Evolutionary conservation across 1,140 invertebrate species (phyloP).

Genomic region (Drosophila suzukii): DNA sequence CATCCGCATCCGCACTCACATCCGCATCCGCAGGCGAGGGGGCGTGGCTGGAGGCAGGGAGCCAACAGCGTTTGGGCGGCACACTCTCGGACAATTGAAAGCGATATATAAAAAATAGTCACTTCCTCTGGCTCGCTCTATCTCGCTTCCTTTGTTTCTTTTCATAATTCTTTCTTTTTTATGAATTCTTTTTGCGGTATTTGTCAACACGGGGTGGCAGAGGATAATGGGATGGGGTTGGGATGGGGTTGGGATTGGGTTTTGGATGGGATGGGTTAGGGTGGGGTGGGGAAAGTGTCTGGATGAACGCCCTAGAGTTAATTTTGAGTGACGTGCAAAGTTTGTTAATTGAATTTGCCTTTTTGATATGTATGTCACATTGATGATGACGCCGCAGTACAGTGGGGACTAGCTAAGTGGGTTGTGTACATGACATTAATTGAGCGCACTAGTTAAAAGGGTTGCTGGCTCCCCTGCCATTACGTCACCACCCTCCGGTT

Average conservation of each 20-base stretch:
- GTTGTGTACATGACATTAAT: conserved; percentile 83
- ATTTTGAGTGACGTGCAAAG: conserved; percentile 82
- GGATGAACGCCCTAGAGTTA: conserved; percentile 73
- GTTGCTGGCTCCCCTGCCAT: conserved; percentile 20
- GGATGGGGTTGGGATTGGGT: neutral
- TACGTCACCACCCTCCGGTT: conserved; percentile 3
- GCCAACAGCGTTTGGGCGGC: conserved; percentile 58
- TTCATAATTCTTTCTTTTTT: conserved; percentile 51
- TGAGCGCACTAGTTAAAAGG: conserved; percentile 68
- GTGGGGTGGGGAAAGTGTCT: conserved; percentile 22
- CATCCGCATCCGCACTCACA: conserved; percentile 34
- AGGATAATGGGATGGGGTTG: neutral
- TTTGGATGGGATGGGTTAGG: neutral
- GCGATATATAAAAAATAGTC: conserved; percentile 70
- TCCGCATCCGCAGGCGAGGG: conserved; percentile 32
- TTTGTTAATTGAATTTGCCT: conserved; percentile 82
- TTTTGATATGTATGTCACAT: conserved; percentile 73
- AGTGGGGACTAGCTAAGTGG: conserved; percentile 79
- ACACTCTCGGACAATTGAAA: conserved; percentile 77
- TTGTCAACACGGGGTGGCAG: conserved; percentile 51
- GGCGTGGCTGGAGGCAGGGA: conserved; percentile 37
- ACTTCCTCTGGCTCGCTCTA: conserved; percentile 21
- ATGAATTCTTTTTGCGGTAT: conserved; percentile 41
- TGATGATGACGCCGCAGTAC: conserved; percentile 61
- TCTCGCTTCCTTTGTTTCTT: conserved; percentile 47